phyloP scores from a whole-genome alignment of 2,888 invertebrate genomes.

The Halictus quadricinctus region DNA sequence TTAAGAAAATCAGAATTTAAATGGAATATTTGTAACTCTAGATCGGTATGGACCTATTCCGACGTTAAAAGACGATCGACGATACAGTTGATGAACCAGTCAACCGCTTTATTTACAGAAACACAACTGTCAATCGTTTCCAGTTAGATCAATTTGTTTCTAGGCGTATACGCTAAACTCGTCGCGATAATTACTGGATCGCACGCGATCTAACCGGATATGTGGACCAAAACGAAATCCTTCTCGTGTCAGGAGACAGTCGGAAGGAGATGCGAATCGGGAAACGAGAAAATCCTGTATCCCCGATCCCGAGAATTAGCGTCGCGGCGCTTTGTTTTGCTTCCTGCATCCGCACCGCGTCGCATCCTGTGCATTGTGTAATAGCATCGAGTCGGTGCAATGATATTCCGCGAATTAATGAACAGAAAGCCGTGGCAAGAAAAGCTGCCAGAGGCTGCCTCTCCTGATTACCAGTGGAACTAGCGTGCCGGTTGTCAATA shows the following conservation, averaged over 20 bases:
- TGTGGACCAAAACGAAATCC: not conserved
- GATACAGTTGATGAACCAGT: too few species aligned
- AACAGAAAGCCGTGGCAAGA: slow-evolving; percentile 36
- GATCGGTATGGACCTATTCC: not conserved
- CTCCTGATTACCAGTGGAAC: slow-evolving; percentile 49
- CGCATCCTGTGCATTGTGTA: not conserved
- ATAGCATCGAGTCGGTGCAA: not conserved
- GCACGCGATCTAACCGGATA: not conserved
- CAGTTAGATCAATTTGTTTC: not conserved
- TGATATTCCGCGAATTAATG: slow-evolving; percentile 44
- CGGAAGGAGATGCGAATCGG: not conserved
- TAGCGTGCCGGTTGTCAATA: slow-evolving; percentile 46
- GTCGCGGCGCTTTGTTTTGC: not conserved
- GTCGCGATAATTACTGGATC: not conserved
- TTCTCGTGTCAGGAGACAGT: not conserved
- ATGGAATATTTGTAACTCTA: not conserved
- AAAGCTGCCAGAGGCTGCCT: slow-evolving; percentile 31
- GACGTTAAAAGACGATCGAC: not conserved
- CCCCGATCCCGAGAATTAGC: slow-evolving; percentile 9
- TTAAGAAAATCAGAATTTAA: too few species aligned
- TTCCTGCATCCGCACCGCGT: not conserved
- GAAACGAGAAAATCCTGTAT: slow-evolving; percentile 7
- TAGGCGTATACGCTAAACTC: not conserved
- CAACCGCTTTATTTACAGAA: not conserved
- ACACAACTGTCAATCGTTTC: not conserved